A percentile compares a stretch with the other conserved stretches of the same genome.
phyloP scores from a whole-genome alignment of 1,140 invertebrate species.

The Coboldia fuscipes region DNA sequence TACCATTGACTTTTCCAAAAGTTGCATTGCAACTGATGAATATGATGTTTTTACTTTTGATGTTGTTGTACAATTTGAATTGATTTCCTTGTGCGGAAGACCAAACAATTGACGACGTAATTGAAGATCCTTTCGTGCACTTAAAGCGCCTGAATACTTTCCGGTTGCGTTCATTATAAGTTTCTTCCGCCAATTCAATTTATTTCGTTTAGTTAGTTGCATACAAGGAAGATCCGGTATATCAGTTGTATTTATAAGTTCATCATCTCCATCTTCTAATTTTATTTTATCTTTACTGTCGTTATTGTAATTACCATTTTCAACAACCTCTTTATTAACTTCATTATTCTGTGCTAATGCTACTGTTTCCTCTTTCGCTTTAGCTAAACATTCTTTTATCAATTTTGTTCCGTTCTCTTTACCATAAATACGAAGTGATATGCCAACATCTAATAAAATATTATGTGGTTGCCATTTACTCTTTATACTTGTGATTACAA shows the following conservation, averaged over 20 bases:
- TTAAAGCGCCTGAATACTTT: slow-evolving; percentile 30
- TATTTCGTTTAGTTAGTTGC: slow-evolving; percentile 27
- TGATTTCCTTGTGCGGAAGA: slow-evolving; percentile 29
- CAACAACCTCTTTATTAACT: slow-evolving; percentile 5
- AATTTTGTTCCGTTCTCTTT: slow-evolving; percentile 7
- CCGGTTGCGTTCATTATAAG: slow-evolving; percentile 25
- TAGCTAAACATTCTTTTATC: slow-evolving; percentile 8
- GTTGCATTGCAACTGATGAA: too few relatives aligned
- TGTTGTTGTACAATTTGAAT: slow-evolving; percentile 1
- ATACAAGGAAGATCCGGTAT: slow-evolving; percentile 24
- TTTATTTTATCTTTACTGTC: slow-evolving; percentile 9
- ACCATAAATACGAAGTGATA: slow-evolving; percentile 29
- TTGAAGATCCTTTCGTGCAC: slow-evolving; percentile 38
- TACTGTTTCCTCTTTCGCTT: slow-evolving; percentile 8
- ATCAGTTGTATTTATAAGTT: slow-evolving; percentile 5
- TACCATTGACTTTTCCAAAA: too few relatives aligned
- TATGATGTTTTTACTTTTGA: too few relatives aligned
- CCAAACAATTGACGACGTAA: slow-evolving; percentile 36
- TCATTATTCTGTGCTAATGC: not conserved
- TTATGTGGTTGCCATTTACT: slow-evolving; percentile 53
- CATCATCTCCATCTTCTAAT: slow-evolving; percentile 4
- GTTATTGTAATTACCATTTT: slow-evolving; percentile 5
- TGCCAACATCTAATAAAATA: slow-evolving; percentile 44
- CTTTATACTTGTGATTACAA: slow-evolving; percentile 30
- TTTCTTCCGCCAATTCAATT: slow-evolving; percentile 17